These are phyloP conservation scores for Manis pentadactyla DNA, from an alignment of 2,797 vertebrate species.

Conservation along the genomic window DNA sequence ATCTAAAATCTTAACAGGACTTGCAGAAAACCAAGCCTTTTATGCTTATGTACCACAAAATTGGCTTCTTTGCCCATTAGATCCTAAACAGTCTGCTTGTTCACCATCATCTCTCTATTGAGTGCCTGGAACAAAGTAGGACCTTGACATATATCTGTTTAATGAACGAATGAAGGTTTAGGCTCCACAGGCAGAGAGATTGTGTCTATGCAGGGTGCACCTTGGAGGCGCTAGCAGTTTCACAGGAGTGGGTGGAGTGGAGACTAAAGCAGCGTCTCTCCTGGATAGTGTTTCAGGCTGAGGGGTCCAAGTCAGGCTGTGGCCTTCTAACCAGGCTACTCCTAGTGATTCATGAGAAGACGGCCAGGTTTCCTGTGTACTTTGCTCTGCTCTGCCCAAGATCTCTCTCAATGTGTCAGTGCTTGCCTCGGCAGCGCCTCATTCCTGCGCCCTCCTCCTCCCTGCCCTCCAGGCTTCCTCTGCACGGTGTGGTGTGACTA, in stretches of 20 bases:
- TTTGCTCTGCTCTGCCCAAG: not conserved
- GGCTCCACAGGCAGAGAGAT: not conserved
- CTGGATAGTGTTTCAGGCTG: not conserved
- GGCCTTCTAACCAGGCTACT: not conserved
- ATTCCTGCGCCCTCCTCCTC: not conserved
- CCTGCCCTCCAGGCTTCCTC: not conserved
- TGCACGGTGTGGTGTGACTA: not conserved
- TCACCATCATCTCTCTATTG: not conserved
- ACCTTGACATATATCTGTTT: not conserved
- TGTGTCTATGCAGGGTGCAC: not conserved
- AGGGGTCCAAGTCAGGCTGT: not conserved
- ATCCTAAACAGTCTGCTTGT: not conserved
- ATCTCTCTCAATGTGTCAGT: not conserved
- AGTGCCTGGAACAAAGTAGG: not conserved
- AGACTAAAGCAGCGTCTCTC: not conserved
- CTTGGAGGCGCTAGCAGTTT: not conserved
- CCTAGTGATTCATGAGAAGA: not conserved
- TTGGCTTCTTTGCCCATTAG: not conserved
- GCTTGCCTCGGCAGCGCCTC: not conserved
- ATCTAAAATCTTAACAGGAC: not conserved
- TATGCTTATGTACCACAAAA: not conserved
- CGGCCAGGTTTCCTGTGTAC: not conserved
- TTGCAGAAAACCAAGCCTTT: not conserved
- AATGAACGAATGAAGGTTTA: not conserved
- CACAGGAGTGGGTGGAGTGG: too few relatives aligned